Evolutionary conservation across 2,888 invertebrate species (phyloP).

Genomic region (Cryptocheilus praepositus): DNA sequence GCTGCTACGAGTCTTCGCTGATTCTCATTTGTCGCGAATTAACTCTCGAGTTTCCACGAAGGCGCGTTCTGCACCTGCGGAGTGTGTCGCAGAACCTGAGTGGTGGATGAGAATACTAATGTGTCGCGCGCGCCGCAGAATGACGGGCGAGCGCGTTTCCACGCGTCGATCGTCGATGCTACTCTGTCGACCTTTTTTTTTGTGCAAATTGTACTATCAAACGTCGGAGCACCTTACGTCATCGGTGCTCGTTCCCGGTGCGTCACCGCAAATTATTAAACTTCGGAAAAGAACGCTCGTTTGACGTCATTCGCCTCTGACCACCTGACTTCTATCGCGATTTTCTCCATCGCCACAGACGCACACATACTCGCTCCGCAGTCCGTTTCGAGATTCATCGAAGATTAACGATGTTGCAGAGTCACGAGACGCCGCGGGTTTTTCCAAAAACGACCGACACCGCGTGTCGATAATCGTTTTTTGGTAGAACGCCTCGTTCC

Average conservation of each 20-base stretch:
- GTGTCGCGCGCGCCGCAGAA: too few relatives aligned
- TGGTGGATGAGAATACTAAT: too few relatives aligned
- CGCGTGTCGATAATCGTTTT: too few relatives aligned
- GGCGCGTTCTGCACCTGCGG: too few relatives aligned
- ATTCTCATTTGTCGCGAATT: too few relatives aligned
- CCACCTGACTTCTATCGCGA: conserved; percentile 32
- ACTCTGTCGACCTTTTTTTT: conserved; percentile 5
- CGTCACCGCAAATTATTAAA: conserved; percentile 44
- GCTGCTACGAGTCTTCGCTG: too few relatives aligned
- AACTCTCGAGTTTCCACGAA: too few relatives aligned
- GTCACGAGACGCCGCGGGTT: too few relatives aligned
- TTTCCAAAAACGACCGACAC: too few relatives aligned
- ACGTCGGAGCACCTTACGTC: conserved; percentile 19
- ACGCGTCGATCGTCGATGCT: background rate
- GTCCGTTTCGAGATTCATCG: conserved; percentile 18
- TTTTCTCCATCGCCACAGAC: background rate
- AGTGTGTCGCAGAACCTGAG: too few relatives aligned
- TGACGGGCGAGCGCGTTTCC: too few relatives aligned
- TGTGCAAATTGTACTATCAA: conserved; percentile 32
- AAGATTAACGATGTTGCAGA: too few relatives aligned
- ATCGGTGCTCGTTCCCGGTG: conserved; percentile 32
- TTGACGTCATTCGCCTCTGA: conserved; percentile 44
- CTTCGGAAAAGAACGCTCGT: conserved; percentile 41
- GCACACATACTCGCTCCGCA: background rate
- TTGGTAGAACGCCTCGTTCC: background rate